These are phyloP conservation scores for Lepus timidus DNA, from an alignment of 2,113 vertebrate genomes.

Conservation along the genomic window DNA sequence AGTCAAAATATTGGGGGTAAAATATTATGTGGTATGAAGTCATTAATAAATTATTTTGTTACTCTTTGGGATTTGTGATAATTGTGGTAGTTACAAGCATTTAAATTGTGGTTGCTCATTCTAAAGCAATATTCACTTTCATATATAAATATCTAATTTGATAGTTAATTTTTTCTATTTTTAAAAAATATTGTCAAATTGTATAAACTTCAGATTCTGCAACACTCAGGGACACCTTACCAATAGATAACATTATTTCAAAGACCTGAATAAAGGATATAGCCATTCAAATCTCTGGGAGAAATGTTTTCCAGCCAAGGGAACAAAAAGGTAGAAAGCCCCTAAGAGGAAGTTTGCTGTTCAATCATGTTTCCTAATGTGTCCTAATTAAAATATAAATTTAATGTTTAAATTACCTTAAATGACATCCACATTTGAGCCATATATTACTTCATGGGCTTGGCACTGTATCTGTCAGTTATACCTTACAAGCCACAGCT, in stretches of 20 bases:
- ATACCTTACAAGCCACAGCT: background rate
- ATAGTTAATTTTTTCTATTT: slow-evolving; percentile 9
- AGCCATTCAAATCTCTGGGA: background rate
- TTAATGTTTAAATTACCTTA: slow-evolving; percentile 19
- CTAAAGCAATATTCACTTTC: slow-evolving; percentile 23
- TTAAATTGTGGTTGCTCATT: background rate
- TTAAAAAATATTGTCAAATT: background rate
- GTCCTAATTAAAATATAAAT: background rate
- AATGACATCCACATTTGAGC: background rate
- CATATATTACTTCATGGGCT: background rate
- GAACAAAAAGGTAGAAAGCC: background rate
- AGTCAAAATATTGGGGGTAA: background rate
- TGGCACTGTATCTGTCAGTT: background rate
- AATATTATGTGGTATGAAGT: background rate
- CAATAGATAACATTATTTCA: slow-evolving; percentile 24
- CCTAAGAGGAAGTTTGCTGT: background rate
- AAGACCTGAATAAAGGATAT: background rate
- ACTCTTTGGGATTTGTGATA: slow-evolving; percentile 30
- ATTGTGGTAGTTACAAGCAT: background rate
- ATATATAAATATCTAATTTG: slow-evolving; percentile 9
- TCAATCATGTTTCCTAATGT: background rate
- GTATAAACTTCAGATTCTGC: background rate
- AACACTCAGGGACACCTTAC: background rate
- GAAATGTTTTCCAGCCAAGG: slow-evolving; percentile 21
- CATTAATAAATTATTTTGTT: background rate